These are phyloP conservation scores for Phodopus roborovskii DNA, from an alignment of 2,113 vertebrate species.

Conservation along the genomic window DNA sequence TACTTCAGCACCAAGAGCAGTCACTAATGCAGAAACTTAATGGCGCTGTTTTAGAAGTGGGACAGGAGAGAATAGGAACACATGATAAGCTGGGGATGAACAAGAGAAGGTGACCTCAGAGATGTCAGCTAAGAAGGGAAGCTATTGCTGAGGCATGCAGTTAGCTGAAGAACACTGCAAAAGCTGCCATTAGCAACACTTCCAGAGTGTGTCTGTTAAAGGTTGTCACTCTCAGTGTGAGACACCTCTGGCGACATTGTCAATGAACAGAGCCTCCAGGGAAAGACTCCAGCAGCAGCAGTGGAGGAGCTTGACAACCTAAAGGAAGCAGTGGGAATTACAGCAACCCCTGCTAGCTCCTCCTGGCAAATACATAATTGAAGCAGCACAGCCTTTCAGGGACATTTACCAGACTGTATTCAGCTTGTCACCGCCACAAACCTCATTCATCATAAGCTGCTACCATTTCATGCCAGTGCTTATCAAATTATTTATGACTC, in stretches of 20 bases:
- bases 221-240: constrained; percentile 51
- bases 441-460: background rate
- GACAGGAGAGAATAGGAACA: background rate
- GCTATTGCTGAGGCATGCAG: background rate
- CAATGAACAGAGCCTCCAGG: constrained; percentile 41
- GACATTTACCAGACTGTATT: constrained; percentile 25
- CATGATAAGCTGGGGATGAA: background rate
- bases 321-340: background rate
- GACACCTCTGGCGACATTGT: constrained; percentile 1
- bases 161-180: background rate
- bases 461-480: background rate
- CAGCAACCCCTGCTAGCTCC: background rate
- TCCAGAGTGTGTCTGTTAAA: background rate
- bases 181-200: background rate
- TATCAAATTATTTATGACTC: background rate
- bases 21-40: background rate
- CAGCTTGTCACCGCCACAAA: background rate
- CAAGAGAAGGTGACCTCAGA: background rate
- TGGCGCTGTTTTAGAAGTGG: background rate
- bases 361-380: constrained; percentile 55
- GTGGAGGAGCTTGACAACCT: background rate
- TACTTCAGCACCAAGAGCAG: background rate
- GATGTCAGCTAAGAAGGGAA: background rate
- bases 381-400: background rate
- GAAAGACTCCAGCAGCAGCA: background rate